Evolutionary conservation across 2,113 vertebrate species (phyloP).

Genomic region (Rhinogobius similis): DNA sequence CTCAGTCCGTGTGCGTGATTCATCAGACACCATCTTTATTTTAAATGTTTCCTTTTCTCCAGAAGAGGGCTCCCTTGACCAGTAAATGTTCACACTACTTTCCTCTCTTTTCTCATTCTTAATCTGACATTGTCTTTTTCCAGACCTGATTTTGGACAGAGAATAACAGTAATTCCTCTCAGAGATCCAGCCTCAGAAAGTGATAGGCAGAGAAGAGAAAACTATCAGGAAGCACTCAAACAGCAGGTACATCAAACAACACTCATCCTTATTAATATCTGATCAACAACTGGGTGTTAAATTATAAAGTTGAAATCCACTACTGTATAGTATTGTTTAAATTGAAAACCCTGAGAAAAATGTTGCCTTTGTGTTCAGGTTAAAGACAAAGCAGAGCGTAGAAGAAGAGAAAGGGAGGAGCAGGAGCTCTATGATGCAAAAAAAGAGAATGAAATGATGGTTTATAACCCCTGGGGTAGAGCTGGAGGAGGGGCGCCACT

Average conservation of each 20-base stretch:
- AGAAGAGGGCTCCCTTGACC: slow-evolving; percentile 37
- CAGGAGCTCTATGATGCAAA: slow-evolving; percentile 82
- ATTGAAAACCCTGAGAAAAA: background rate
- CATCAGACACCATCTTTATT: background rate
- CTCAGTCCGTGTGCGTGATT: slow-evolving; percentile 36
- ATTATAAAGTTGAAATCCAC: background rate
- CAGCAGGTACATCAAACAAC: slow-evolving; percentile 80
- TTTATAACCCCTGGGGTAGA: slow-evolving; percentile 90
- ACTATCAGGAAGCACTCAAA: slow-evolving; percentile 85
- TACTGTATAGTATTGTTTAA: background rate
- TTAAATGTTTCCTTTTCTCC: slow-evolving; percentile 7
- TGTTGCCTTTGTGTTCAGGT: slow-evolving; percentile 75
- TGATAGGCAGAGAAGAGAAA: slow-evolving; percentile 73
- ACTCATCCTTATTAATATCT: background rate
- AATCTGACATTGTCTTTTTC: slow-evolving; percentile 29
- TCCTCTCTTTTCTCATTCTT: background rate
- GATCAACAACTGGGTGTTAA: background rate
- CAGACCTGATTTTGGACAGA: slow-evolving; percentile 60
- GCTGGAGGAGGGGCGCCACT: slow-evolving; percentile 90
- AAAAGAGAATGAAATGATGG: slow-evolving; percentile 85
- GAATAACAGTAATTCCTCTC: slow-evolving; percentile 42
- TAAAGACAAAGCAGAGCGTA: slow-evolving; percentile 81
- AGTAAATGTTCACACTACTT: slow-evolving; percentile 7
- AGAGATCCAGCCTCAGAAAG: slow-evolving; percentile 74
- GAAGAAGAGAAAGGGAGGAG: slow-evolving; percentile 82